These are phyloP conservation scores for Tachina lurida DNA, from an alignment of 2,888 invertebrate genomes.

Conservation along the genomic window DNA sequence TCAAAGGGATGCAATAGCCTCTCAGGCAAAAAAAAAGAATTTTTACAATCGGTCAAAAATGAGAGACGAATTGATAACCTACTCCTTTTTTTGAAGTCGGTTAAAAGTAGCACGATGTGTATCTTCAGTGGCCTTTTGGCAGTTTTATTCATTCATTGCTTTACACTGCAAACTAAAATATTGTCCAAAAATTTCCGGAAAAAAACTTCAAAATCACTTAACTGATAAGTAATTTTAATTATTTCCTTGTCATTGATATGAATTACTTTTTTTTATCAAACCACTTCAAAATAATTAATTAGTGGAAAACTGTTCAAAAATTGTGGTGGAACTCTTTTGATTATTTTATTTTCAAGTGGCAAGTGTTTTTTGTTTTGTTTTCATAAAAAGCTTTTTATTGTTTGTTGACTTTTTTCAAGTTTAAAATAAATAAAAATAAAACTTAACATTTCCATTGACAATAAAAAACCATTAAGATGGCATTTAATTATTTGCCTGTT, in stretches of 20 bases:
- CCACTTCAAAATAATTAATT: conserved; percentile 38
- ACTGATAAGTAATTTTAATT: conserved; percentile 29
- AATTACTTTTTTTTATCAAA: conserved; percentile 3
- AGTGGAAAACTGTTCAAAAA: conserved; percentile 3
- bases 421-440: conserved; percentile 15
- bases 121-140: background rate
- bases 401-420: conserved; percentile 4
- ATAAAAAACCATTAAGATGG: background rate
- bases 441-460: conserved; percentile 21
- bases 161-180: too few species aligned
- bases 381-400: background rate
- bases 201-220: background rate
- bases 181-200: background rate
- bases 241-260: conserved; percentile 23
- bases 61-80: too few species aligned
- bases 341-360: conserved; percentile 5
- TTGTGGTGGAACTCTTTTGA: background rate
- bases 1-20: too few species aligned
- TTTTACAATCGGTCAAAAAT: too few species aligned
- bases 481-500: conserved; percentile 10
- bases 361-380: background rate
- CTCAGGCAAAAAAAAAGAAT: too few species aligned
- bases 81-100: too few species aligned
- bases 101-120: too few species aligned
- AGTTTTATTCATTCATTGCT: too few species aligned